Percentiles rank a stretch among this genome's conserved stretches.
phyloP scores from a whole-genome alignment of 2,113 vertebrate genomes.

The Garra rufa region DNA sequence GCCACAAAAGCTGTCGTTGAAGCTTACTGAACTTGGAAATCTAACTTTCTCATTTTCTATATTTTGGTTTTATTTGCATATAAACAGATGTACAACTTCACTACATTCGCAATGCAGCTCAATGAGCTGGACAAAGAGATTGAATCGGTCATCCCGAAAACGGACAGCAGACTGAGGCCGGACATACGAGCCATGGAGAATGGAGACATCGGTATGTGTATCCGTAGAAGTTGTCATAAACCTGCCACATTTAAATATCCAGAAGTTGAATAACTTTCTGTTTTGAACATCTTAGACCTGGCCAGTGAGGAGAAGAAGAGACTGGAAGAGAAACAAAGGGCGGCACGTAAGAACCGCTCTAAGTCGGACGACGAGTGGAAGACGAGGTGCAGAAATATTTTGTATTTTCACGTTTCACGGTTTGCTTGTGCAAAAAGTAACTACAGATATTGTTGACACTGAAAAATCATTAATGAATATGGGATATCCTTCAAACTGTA shows the following conservation, averaged over 20 bases:
- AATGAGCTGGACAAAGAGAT: conserved; percentile 92
- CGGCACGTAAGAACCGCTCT: conserved; percentile 88
- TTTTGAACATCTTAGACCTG: conserved; percentile 76
- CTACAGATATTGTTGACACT: not conserved
- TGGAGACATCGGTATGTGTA: conserved; percentile 91
- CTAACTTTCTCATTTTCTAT: not conserved
- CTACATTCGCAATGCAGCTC: conserved; percentile 93
- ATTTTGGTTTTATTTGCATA: conserved; percentile 10
- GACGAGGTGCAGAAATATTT: conserved; percentile 75
- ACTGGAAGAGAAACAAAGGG: conserved; percentile 96
- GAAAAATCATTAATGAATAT: not conserved
- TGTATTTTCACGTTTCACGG: not conserved
- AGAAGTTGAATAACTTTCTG: not conserved
- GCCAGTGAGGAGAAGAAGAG: conserved; percentile 98
- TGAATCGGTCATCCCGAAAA: conserved; percentile 88
- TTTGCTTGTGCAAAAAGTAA: not conserved
- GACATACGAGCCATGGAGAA: conserved; percentile 98
- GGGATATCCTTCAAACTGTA: not conserved
- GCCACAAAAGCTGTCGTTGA: not conserved
- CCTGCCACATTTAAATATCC: not conserved
- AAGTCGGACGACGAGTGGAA: conserved; percentile 92
- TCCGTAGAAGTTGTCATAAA: not conserved
- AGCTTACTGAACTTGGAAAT: not conserved
- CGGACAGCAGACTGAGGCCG: conserved; percentile 91
- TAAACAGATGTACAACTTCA: conserved; percentile 97